Evolutionary conservation across 1,140 invertebrate genomes (phyloP), one percentile per base, ranked within the genome.

Genomic region (Ceratina japonica): DNA sequence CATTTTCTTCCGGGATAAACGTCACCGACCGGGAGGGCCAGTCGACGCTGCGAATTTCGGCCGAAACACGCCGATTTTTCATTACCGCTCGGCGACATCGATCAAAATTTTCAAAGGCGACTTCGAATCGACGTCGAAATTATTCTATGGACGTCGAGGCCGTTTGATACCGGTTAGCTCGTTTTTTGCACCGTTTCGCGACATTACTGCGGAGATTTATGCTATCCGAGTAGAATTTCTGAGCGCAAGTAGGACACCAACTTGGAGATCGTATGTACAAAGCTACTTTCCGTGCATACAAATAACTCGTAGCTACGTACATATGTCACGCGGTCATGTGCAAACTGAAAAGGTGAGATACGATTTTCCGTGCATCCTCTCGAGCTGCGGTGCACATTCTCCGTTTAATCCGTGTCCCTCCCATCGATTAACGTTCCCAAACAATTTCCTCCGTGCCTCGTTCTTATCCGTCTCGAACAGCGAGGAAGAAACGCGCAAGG

Each of bases 1-100:
- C 75, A 78, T 78, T 78, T 78, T 78, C 75, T 78, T 78, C 69
- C 75, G 69, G 69, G 75, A 78, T 78, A 72, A 78, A 78, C 69
- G 75, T 72, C 75, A 78, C 31, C 16, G 31, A 22, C 59, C 59
- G 20, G 37, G 37, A 3, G 3, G 37, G 37, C 10, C 37, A 49
- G 22, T 56, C 31, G 59, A 44, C 68, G 49, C 49, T 44, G 59
- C 27, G 63, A 64, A 72, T 78, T 78, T 72, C 75, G 68, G 5
- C 10, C 59, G 72, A 78, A 72, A 63, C 37, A 0, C 37, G 37
- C 10, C 10, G 10, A 8, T 44, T 7, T 44, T 44, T 44, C 37
- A 44, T 44, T 44, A 44, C 5, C 37, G 37, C 10, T 44, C 37
- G 10, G 2, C 10, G 37, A 44, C 5, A 7, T 44, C 10, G 37